Evolutionary conservation across 2,113 vertebrate species (phyloP), one percentile per base, ranked within the genome.

Genomic region (Euleptes europaea): DNA sequence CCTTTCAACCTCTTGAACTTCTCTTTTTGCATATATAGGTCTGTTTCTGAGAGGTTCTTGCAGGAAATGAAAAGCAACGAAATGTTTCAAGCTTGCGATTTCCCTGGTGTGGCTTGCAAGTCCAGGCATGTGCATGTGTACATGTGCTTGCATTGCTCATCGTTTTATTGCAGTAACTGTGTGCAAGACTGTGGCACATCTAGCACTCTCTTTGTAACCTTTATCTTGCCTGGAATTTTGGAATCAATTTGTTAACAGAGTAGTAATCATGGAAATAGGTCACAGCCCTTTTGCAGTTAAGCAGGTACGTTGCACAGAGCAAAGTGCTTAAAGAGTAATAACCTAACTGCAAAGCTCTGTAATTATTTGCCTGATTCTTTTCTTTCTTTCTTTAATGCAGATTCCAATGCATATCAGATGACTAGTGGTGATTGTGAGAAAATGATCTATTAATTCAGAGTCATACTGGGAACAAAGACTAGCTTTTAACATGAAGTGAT

Each of bases 401-500:
- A 91, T 91, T 88, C 92, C 57, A 5, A 80, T 91, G 90, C 92
- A 92, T 92, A 93, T 83, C 83, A 95, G 90, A 96, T 97, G 97
- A 97, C 97, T 97, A 94, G 96, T 8, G 2, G 84, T 95, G 94
- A 97, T 97, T 97, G 97, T 97, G 94, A 93, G 94, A 95, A 96
- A 95, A 93, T 89, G 92, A 94, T 96, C 96, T 90, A 69, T 93
- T 92, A 93, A 92, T 90, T 95, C 92, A 94, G 95, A 88, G 93
- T 93, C 95, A 94, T 88, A 72, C 88, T 92, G 93, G 47, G 94
- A 96, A 97, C 97, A 97, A 96, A 97, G 96, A 87, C 90, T 88
- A 86, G 84, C 95, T 97, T 96, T 96, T 93, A 93, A 92, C 89
- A 92, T 83, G 94, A 95, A 92, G 93, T 92, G 95, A 95, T 97